Conservation (phyloP, 2,797 vertebrate genomes). For the Avahi laniger region DNA sequence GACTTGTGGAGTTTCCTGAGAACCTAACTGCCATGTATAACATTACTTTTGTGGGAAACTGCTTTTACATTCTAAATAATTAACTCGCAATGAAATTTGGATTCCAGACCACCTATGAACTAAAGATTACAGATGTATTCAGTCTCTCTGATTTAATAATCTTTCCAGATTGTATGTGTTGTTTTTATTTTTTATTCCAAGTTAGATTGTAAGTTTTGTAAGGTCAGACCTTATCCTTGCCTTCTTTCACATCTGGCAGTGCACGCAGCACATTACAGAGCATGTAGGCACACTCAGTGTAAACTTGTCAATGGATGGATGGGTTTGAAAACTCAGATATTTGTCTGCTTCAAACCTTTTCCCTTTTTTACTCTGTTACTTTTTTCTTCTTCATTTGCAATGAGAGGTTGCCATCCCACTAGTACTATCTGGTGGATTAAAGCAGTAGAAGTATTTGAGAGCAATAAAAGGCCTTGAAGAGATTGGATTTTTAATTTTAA, state of each 20-base stretch:
- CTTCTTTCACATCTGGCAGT: neutral
- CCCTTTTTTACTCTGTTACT: constrained; percentile 4
- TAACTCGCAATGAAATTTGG: constrained; percentile 38
- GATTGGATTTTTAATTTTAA: constrained; percentile 25
- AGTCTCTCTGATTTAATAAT: constrained; percentile 23
- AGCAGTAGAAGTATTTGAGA: neutral
- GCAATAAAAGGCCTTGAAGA: constrained; percentile 27
- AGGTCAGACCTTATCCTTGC: neutral
- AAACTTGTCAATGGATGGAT: neutral
- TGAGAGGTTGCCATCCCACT: neutral
- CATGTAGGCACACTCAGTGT: neutral
- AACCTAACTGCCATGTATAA: neutral
- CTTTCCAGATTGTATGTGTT: neutral
- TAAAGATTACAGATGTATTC: neutral
- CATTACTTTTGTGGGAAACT: constrained; percentile 40
- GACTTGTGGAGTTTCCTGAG: constrained; percentile 7
- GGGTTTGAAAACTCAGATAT: constrained; percentile 17
- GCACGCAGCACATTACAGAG: neutral
- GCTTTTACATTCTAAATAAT: constrained; percentile 43
- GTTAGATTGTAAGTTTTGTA: neutral
- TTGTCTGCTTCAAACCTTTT: neutral
- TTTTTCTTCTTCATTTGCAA: constrained; percentile 32
- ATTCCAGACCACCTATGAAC: constrained; percentile 38
- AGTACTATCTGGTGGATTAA: neutral
- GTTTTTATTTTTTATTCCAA: neutral